A percentile compares a stretch with the other conserved stretches of the same genome.
These are phyloP conservation scores for Menidia beryllina DNA, from an alignment of 2,113 vertebrate genomes.

Conservation along the genomic window DNA sequence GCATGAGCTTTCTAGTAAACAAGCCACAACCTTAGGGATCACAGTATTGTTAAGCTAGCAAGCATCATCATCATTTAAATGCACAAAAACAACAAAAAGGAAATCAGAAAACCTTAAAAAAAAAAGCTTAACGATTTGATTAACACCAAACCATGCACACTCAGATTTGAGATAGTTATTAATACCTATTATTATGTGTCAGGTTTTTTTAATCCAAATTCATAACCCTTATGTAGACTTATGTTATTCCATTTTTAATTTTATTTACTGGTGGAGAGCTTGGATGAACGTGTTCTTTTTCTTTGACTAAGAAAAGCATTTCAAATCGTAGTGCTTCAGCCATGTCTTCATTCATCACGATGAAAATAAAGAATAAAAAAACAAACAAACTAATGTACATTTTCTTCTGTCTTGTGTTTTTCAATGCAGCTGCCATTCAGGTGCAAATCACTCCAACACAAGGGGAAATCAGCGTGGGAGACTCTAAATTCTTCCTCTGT, in stretches of 20 bases:
- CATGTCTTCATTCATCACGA: constrained; percentile 11
- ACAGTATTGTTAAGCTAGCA: too few relatives aligned
- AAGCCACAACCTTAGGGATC: too few relatives aligned
- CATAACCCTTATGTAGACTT: constrained; percentile 19
- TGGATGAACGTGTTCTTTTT: constrained; percentile 21
- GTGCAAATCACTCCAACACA: constrained; percentile 94
- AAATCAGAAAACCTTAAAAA: neutral
- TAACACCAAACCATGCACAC: neutral
- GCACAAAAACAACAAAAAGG: neutral
- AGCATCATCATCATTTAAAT: neutral
- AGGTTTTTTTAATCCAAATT: too few relatives aligned
- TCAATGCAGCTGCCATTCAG: constrained; percentile 88
- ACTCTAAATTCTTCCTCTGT: constrained; percentile 98
- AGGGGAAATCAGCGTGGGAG: constrained; percentile 97
- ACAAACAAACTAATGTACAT: constrained; percentile 43
- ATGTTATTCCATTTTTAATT: constrained; percentile 33
- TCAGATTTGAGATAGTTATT: neutral
- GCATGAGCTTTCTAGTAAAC: neutral
- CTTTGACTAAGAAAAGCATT: constrained; percentile 42
- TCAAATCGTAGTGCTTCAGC: constrained; percentile 30
- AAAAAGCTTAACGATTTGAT: neutral
- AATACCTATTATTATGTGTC: too few relatives aligned
- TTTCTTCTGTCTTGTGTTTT: constrained; percentile 59
- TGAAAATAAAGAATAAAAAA: too few relatives aligned
- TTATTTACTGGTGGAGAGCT: neutral